Base-by-base conservation (phyloP, 2,888 invertebrate genomes). In the Zootermopsis nevadensis region DNA sequence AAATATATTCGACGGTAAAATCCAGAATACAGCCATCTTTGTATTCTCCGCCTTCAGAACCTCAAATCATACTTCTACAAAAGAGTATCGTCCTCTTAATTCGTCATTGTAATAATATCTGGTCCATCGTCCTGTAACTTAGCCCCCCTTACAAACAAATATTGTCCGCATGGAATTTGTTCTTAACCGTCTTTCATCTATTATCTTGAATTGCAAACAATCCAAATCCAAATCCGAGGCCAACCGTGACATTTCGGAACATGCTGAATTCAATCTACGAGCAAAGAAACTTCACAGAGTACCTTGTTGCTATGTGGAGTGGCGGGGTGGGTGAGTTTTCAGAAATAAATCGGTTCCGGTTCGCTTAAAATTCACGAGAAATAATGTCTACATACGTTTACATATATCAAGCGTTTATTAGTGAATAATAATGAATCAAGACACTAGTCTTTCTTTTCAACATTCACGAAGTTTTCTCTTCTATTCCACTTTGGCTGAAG, bases 361-460 rank as follows among this genome's bases (percentile, higher is more conserved):
- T 48, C n/a, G 22, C 24, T 30, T 24, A 77, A 27, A 77, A 42
- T 12, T 30, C 77, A 19, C 27, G 30, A 69, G 19, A 22, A 69
- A 69, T 69, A 69, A 69, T 31, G 67, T 27, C 67, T 80, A 80
- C 80, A 80, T 35, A 77, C 82, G 82, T 77, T 82, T 77, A 53
- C 82, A 82, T 82, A 82, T 60, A 82, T 82, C 82, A 82, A 24
- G 33, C n/a, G 55, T 83, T 83, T 72, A 77, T 83, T 77, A 66
- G 77, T 69, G 82, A 77, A 83, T 83, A 67, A 79, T 83, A 83
- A 83, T 79, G 79, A 79, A 83, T 74, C n/a, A 7, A 74, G n/a
- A n/a, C 10, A 7, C 69, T 69, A 8, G 69, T 33, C 33, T 69
- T 69, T 69, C 30, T 30, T 69, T 33, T 15, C 3, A n/a, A 8